phyloP scores from a whole-genome alignment of 2,797 vertebrate genomes.

The Artibeus jamaicensis region DNA sequence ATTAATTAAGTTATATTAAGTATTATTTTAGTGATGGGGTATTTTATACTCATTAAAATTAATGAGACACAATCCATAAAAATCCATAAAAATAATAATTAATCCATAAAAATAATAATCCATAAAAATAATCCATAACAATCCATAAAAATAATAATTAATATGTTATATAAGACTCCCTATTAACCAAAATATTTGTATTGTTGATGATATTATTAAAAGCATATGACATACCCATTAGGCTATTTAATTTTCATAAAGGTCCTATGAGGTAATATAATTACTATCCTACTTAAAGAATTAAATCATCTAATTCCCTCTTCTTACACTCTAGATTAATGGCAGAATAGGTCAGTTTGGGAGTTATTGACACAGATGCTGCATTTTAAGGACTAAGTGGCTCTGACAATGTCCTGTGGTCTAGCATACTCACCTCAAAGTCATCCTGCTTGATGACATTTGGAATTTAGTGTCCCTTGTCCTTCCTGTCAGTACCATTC shows the following conservation, averaged over 20 bases:
- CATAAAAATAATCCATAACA: neutral
- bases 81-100: neutral
- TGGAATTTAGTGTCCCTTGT: neutral
- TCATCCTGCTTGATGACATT: neutral
- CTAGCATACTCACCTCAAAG: neutral
- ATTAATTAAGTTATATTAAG: neutral
- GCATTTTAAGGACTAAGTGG: neutral
- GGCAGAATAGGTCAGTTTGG: neutral
- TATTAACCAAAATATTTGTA: neutral
- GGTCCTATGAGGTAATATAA: neutral
- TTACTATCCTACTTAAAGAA: neutral
- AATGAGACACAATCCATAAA: no score
- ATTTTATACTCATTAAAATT: neutral
- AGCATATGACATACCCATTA: neutral
- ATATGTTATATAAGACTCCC: neutral
- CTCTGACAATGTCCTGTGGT: neutral
- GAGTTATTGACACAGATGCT: neutral
- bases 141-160: neutral
- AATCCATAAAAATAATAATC: neutral
- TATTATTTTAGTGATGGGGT: neutral
- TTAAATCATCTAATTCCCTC: neutral
- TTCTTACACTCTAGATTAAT: neutral
- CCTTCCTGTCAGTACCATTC: neutral
- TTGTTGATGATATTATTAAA: neutral
- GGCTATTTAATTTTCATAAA: conserved; percentile 24